Conservation (phyloP, 2,113 vertebrate genomes). For the Stigmatopora argus region DNA sequence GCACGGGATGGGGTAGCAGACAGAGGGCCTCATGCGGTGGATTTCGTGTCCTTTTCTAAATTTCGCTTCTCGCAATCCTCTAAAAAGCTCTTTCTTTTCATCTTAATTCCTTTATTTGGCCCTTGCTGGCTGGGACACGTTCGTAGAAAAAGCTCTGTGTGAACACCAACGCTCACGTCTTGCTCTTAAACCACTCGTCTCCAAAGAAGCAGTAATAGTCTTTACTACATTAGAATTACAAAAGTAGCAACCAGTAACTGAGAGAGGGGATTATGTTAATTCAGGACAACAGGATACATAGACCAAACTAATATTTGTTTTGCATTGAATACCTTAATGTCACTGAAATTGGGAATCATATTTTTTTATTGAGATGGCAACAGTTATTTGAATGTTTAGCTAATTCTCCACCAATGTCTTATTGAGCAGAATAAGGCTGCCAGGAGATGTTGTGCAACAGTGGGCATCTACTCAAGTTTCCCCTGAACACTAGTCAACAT, state of each 20-base stretch:
- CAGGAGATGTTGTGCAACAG: too few species aligned
- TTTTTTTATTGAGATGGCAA: too few species aligned
- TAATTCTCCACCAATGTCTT: too few species aligned
- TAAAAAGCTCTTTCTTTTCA: constrained; percentile 24
- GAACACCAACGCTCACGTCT: constrained; percentile 41
- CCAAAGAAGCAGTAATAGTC: neutral
- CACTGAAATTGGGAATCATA: too few species aligned
- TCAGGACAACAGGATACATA: neutral
- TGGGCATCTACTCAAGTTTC: too few species aligned
- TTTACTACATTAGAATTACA: neutral
- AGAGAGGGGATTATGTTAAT: neutral
- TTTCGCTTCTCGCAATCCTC: constrained; percentile 5
- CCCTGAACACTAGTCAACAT: too few species aligned
- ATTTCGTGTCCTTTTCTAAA: constrained; percentile 6
- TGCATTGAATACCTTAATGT: too few species aligned
- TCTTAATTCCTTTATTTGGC: constrained; percentile 40
- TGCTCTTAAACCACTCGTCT: constrained; percentile 5
- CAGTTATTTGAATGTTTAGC: too few species aligned
- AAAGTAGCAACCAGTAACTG: neutral
- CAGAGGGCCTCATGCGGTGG: constrained; percentile 5
- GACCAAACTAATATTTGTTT: too few species aligned
- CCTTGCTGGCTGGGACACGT: constrained; percentile 32
- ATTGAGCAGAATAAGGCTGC: too few species aligned
- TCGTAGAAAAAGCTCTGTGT: constrained; percentile 40
- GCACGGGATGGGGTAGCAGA: constrained; percentile 3